These are phyloP conservation scores for Zapornia atra DNA, from an alignment of 2,113 vertebrate species.

Conservation along the genomic window DNA sequence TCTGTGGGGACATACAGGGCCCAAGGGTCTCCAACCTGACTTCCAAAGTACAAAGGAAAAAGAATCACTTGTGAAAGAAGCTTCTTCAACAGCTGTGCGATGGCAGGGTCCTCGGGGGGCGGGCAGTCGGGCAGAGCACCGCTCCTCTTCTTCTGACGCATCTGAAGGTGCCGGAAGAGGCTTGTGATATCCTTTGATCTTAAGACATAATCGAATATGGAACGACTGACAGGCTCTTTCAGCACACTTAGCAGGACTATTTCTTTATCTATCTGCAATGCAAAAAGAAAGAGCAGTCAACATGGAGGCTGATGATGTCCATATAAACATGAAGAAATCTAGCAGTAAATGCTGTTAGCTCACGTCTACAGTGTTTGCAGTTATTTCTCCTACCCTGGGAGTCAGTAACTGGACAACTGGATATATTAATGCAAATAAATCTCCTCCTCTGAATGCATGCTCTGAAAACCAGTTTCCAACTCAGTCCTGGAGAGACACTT, in stretches of 20 bases:
- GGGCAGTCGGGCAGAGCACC: constrained; percentile 89
- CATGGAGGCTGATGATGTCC: not conserved
- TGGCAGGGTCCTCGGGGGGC: constrained; percentile 89
- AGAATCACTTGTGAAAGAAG: constrained; percentile 90
- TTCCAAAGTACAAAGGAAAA: not conserved
- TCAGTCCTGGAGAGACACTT: not conserved
- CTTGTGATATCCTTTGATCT: constrained; percentile 93
- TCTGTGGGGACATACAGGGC: not conserved
- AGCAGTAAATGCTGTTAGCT: not conserved
- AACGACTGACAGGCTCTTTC: constrained; percentile 93
- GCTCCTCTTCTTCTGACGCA: constrained; percentile 90
- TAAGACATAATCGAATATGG: constrained; percentile 96
- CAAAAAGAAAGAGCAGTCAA: not conserved
- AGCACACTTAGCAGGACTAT: constrained; percentile 95
- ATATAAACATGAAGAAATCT: not conserved
- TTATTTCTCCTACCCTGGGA: not conserved
- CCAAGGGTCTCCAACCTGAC: not conserved
- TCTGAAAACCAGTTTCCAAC: not conserved
- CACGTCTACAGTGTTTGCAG: not conserved
- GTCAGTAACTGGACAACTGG: not conserved
- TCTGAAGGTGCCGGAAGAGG: constrained; percentile 91
- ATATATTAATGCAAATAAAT: not conserved
- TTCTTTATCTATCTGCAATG: constrained; percentile 92
- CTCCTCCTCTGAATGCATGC: not conserved
- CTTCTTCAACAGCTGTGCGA: constrained; percentile 94